These are phyloP conservation scores for Euura saliciscinereae DNA, from an alignment of 1,140 invertebrate species.

Conservation along the genomic window DNA sequence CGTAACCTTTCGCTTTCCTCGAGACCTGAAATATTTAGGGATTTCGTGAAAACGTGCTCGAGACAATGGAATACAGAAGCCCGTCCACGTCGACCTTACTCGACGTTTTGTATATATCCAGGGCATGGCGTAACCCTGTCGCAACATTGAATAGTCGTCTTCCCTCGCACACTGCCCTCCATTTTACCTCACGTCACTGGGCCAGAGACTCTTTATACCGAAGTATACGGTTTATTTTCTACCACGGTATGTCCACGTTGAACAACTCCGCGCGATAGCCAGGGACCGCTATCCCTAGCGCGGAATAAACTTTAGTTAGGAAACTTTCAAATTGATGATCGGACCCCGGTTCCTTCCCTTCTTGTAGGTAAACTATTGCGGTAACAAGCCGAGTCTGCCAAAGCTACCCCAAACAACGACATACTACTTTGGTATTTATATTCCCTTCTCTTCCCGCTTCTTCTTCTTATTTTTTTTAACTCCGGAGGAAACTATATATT, in stretches of 20 bases:
- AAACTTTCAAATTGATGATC: conserved; percentile 51
- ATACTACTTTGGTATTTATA: conserved; percentile 4
- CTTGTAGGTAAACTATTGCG: conserved; percentile 5
- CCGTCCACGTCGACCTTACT: neutral
- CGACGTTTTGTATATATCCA: neutral
- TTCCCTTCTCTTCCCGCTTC: neutral
- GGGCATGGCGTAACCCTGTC: neutral
- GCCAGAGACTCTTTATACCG: too few relatives aligned
- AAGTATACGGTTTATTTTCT: too few relatives aligned
- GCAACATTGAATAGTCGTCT: neutral
- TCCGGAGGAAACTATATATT: too few relatives aligned
- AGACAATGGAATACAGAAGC: neutral
- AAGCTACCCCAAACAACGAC: neutral
- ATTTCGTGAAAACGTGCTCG: neutral
- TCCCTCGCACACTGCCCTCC: neutral
- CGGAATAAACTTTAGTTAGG: conserved; percentile 45
- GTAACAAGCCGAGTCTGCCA: neutral
- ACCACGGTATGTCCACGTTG: neutral
- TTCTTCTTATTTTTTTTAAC: neutral
- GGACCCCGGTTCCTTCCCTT: neutral
- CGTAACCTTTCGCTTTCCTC: neutral
- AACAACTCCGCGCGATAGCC: neutral
- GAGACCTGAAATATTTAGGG: neutral
- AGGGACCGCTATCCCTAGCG: conserved; percentile 20
- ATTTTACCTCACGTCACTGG: neutral